Evolutionary conservation across 2,113 vertebrate genomes (phyloP).

Genomic region (Vidua chalybeata): DNA sequence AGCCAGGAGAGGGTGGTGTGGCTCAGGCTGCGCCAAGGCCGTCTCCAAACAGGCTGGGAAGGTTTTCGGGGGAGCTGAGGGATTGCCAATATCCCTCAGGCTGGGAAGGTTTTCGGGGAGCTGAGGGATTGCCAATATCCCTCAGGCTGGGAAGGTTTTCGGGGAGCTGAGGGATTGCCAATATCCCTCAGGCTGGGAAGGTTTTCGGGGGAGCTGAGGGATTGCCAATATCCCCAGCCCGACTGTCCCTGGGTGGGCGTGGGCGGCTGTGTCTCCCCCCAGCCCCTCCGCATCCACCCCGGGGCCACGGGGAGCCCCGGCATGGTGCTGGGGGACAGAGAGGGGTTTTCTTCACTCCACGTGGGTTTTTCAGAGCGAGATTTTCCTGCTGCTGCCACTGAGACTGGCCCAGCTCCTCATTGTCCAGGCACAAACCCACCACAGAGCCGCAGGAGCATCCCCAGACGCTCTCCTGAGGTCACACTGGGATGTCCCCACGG

Average conservation of each 20-base stretch:
- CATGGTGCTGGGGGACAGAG: fast-evolving
- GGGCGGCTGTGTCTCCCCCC: not conserved
- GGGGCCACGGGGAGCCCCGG: not conserved
- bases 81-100: not conserved
- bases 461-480: fast-evolving
- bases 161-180: not conserved
- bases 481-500: not conserved
- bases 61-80: too few relatives aligned
- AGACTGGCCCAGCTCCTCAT: not conserved
- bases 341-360: not conserved
- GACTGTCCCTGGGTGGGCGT: not conserved
- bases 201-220: not conserved
- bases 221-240: not conserved
- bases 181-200: too few relatives aligned
- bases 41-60: not conserved
- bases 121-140: not conserved
- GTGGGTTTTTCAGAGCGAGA: too few relatives aligned
- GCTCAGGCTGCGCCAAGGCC: not conserved
- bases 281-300: not conserved
- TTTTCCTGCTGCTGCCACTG: not conserved
- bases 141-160: not conserved
- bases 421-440: fast-evolving
- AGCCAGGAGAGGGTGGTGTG: slow-evolving; percentile 26
- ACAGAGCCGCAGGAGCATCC: not conserved
- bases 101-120: not conserved